A percentile compares a stretch with the other conserved stretches of the same genome.
phyloP scores from a whole-genome alignment of 37 sponge, comb jelly and placozoan species.

The Crambe crambe region DNA sequence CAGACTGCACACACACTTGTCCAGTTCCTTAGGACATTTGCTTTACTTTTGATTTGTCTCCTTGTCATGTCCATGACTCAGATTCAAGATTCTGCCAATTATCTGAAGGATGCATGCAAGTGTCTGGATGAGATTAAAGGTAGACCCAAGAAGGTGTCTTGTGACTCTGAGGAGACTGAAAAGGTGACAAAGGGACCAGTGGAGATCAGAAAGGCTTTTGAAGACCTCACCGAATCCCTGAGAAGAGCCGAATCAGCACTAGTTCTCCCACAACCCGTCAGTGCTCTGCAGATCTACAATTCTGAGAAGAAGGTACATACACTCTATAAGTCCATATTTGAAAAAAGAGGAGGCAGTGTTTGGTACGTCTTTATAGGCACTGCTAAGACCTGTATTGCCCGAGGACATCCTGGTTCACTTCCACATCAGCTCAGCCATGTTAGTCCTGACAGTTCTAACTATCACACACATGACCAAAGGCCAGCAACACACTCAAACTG shows the following conservation, averaged over 20 bases:
- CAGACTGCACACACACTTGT: too few relatives aligned
- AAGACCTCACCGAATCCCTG: constrained; percentile 19
- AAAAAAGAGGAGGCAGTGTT: too few relatives aligned
- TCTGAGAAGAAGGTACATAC: constrained; percentile 38
- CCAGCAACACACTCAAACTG: too few relatives aligned
- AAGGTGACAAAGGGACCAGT: not conserved
- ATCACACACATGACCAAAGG: constrained; percentile 20
- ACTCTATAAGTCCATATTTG: too few relatives aligned
- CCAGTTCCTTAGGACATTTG: too few relatives aligned
- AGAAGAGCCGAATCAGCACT: constrained; percentile 33
- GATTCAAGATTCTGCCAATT: constrained; percentile 76
- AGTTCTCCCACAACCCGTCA: constrained; percentile 43
- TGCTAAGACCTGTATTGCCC: constrained; percentile 68
- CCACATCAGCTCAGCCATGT: constrained; percentile 49
- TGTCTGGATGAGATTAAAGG: constrained; percentile 11
- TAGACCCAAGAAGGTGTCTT: not conserved
- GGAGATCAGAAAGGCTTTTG: constrained; percentile 33
- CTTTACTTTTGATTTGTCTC: too few relatives aligned
- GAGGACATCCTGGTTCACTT: constrained; percentile 66
- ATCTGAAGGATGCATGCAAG: constrained; percentile 43
- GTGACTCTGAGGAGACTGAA: not conserved
- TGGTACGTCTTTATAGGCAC: constrained; percentile 22
- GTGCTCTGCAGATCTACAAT: constrained; percentile 39
- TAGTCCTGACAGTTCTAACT: constrained; percentile 62
- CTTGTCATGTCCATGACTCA: not conserved